phyloP scores from a whole-genome alignment of 1,140 invertebrate species.

The Cylas formicarius region DNA sequence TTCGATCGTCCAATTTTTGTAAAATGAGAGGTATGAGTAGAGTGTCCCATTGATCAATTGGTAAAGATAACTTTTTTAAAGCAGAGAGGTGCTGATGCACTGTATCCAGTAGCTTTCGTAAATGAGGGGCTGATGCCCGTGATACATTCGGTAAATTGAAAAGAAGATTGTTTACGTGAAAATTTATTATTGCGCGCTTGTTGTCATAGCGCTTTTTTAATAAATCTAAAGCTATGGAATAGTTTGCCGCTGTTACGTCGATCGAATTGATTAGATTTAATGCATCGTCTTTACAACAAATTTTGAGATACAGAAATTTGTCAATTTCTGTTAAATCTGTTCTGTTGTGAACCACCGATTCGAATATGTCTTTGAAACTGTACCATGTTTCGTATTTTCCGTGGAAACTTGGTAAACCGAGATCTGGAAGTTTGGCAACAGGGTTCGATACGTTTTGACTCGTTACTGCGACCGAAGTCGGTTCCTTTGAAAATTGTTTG shows the following conservation, averaged over 20 bases:
- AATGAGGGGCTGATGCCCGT: not conserved
- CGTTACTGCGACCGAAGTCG: too few relatives aligned
- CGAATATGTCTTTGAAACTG: too few relatives aligned
- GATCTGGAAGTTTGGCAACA: too few relatives aligned
- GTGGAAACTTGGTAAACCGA: too few relatives aligned
- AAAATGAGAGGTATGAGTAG: constrained; percentile 13
- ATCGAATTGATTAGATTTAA: constrained; percentile 3
- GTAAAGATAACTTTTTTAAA: constrained; percentile 11
- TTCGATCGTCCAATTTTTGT: constrained; percentile 9
- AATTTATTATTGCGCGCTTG: constrained; percentile 9
- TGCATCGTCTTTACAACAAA: constrained; percentile 14
- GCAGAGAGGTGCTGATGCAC: constrained; percentile 7
- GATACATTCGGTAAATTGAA: constrained; percentile 8
- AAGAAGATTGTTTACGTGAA: constrained; percentile 5
- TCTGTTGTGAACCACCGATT: too few relatives aligned
- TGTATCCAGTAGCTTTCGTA: constrained; percentile 6
- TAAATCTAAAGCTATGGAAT: constrained; percentile 7
- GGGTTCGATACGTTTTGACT: too few relatives aligned
- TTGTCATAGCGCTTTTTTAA: constrained; percentile 8
- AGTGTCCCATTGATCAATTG: constrained; percentile 11
- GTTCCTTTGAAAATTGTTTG: too few relatives aligned
- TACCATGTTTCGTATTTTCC: too few relatives aligned
- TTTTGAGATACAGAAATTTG: constrained; percentile 13
- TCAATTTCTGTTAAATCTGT: constrained; percentile 1
- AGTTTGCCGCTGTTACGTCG: constrained; percentile 4